Conservation (phyloP, 2,113 vertebrate genomes). For the Tachysurus vachellii region DNA sequence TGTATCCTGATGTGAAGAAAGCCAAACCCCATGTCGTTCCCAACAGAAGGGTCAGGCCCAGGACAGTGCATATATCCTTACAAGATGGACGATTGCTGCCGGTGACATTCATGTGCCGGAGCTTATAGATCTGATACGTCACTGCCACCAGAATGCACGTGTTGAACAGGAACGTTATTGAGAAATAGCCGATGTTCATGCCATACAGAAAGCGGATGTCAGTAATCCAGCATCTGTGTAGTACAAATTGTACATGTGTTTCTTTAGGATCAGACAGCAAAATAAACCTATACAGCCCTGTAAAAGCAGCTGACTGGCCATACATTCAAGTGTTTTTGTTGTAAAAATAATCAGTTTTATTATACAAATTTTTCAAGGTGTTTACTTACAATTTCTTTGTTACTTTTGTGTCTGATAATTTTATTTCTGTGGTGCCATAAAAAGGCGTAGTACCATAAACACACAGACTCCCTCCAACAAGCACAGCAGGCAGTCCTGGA, state of each 20-base stretch:
- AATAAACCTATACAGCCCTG: not conserved
- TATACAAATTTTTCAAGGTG: not conserved
- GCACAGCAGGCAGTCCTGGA: conserved; percentile 62
- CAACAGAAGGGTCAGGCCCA: conserved; percentile 82
- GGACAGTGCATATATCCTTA: conserved; percentile 65
- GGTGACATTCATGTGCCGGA: conserved; percentile 52
- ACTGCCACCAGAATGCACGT: conserved; percentile 76
- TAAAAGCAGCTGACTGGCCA: not conserved
- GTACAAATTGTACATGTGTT: not conserved
- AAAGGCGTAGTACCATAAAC: conserved; percentile 51
- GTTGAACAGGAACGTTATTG: conserved; percentile 81
- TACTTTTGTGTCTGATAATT: conserved; percentile 46
- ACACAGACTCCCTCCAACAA: conserved; percentile 55
- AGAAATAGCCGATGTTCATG: conserved; percentile 80
- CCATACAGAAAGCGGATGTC: conserved; percentile 70
- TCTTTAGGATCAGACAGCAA: not conserved
- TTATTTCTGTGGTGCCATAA: conserved; percentile 52
- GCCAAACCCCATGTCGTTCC: conserved; percentile 85
- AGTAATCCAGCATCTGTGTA: conserved; percentile 84
- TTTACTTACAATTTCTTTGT: conserved; percentile 59
- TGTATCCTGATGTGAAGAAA: conserved; percentile 79
- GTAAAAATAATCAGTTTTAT: not conserved
- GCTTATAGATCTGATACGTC: conserved; percentile 73
- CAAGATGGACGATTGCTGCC: conserved; percentile 55
- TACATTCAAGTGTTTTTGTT: not conserved